A percentile compares a stretch with the other conserved stretches of the same genome.
These are phyloP conservation scores for Rhopalosiphum nymphaeae DNA, from an alignment of 2,888 invertebrate genomes.

Conservation along the genomic window DNA sequence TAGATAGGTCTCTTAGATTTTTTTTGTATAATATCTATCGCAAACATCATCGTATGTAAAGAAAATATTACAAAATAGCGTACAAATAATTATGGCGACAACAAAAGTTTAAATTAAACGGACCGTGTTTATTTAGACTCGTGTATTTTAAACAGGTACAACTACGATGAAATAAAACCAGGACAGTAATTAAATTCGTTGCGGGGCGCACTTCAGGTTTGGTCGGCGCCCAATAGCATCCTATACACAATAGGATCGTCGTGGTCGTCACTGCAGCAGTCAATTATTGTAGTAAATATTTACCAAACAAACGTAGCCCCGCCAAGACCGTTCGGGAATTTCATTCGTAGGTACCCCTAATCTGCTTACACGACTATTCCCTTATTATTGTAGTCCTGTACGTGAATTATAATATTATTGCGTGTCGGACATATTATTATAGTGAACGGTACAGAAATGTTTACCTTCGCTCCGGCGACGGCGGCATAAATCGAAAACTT, in stretches of 20 bases:
- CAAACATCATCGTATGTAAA: not conserved
- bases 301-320: not conserved
- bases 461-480: not conserved
- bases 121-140: not conserved
- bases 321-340: not conserved
- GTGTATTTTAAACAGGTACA: not conserved
- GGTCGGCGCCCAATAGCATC: not conserved
- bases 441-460: not conserved
- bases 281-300: not conserved
- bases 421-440: not conserved
- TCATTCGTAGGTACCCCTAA: not conserved
- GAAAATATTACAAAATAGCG: not conserved
- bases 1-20: too few species aligned
- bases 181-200: not conserved
- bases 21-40: not conserved
- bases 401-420: not conserved
- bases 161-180: not conserved
- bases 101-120: not conserved
- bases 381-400: not conserved
- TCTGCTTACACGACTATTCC: not conserved
- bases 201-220: not conserved
- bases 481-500: not conserved
- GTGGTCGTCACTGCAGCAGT: not conserved
- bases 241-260: not conserved
- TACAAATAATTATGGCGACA: not conserved